Evolutionary conservation across 2,888 invertebrate species (phyloP).

Genomic region (Horisme vitalbata): DNA sequence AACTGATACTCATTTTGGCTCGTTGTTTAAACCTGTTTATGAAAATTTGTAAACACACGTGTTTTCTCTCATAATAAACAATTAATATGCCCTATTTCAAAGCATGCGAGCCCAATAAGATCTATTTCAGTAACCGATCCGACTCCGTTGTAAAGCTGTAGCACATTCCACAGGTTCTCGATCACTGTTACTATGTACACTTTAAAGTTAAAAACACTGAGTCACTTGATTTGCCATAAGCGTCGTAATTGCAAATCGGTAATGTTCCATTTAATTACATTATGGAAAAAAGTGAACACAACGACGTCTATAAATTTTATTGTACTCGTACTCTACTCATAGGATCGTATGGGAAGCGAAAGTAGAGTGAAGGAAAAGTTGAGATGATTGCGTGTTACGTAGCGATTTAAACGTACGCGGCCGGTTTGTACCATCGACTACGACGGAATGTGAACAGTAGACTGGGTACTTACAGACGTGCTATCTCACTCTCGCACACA

Average conservation of each 20-base stretch:
- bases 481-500: constrained; percentile 20
- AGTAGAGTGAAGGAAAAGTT: constrained; percentile 52
- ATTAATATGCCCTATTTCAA: constrained; percentile 45
- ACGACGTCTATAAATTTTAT: constrained; percentile 2
- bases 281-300: constrained; percentile 15
- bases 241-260: constrained; percentile 45
- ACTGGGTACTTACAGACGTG: constrained; percentile 25
- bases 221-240: constrained; percentile 61
- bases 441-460: constrained; percentile 52
- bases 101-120: constrained; percentile 42
- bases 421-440: constrained; percentile 54
- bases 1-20: constrained; percentile 54
- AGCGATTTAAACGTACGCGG: constrained; percentile 46
- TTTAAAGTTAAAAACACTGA: constrained; percentile 64
- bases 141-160: constrained; percentile 42
- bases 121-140: constrained; percentile 53
- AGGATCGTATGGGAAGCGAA: constrained; percentile 27
- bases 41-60: constrained; percentile 42
- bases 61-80: constrained; percentile 46
- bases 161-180: constrained; percentile 57
- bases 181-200: constrained; percentile 62
- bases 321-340: not conserved
- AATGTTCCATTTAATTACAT: constrained; percentile 45
- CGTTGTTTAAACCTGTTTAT: constrained; percentile 37
- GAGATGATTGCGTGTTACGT: constrained; percentile 42